phyloP scores from a whole-genome alignment of 2,797 vertebrate genomes.

The Cuculus canorus region DNA sequence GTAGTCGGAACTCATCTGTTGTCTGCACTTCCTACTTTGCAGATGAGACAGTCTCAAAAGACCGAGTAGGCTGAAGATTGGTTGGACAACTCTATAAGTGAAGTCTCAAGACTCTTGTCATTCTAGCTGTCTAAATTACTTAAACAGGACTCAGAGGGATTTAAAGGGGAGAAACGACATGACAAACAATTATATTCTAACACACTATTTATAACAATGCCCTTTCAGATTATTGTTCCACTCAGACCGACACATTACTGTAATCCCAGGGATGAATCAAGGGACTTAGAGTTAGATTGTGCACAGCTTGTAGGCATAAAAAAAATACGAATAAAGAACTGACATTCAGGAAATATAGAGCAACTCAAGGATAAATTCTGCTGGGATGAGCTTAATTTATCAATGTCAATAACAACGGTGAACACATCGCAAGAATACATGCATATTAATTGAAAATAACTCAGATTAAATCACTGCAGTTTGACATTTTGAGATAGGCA shows the following conservation, averaged over 20 bases:
- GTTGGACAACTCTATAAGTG: slow-evolving; percentile 87
- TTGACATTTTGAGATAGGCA: slow-evolving; percentile 97
- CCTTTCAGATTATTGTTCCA: slow-evolving; percentile 85
- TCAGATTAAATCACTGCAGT: slow-evolving; percentile 95
- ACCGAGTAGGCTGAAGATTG: slow-evolving; percentile 78
- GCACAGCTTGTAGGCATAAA: slow-evolving; percentile 83
- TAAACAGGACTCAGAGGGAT: slow-evolving; percentile 85
- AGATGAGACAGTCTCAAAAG: slow-evolving; percentile 78
- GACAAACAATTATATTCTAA: slow-evolving; percentile 92
- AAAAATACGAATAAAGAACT: slow-evolving; percentile 79
- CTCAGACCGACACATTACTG: slow-evolving; percentile 81
- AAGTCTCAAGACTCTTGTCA: slow-evolving; percentile 90
- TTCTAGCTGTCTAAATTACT: slow-evolving; percentile 88
- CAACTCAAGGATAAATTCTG: slow-evolving; percentile 88
- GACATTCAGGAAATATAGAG: slow-evolving; percentile 92
- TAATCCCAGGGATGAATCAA: slow-evolving; percentile 81
- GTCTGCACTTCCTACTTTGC: slow-evolving; percentile 75
- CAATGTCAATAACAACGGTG: slow-evolving; percentile 92
- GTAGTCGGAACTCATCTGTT: slow-evolving; percentile 76
- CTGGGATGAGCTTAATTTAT: slow-evolving; percentile 95
- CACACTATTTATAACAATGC: slow-evolving; percentile 88
- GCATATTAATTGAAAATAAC: slow-evolving; percentile 99
- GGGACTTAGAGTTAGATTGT: slow-evolving; percentile 78
- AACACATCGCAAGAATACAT: slow-evolving; percentile 89
- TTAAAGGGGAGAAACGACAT: slow-evolving; percentile 85